Evolutionary conservation across 2,797 vertebrate species (phyloP).

Genomic region (Falco novaeseelandiae): DNA sequence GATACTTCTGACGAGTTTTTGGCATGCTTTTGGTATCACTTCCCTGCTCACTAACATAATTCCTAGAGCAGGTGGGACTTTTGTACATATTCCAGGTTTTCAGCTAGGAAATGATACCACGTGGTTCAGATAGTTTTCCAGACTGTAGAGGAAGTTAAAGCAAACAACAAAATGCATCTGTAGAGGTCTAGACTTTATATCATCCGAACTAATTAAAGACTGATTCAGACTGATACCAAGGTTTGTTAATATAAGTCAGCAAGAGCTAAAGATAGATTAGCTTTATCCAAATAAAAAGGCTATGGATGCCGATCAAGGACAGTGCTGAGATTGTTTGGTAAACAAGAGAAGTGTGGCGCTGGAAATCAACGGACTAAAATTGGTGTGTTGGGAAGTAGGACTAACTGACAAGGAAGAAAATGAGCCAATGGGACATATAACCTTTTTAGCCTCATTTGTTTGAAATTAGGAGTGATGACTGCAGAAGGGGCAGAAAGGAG

Average conservation of each 20-base stretch:
- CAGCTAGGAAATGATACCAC: not conserved
- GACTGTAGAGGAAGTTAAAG: not conserved
- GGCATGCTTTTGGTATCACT: not conserved
- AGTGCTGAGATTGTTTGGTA: not conserved
- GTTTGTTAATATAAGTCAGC: not conserved
- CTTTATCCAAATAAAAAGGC: not conserved
- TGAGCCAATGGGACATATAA: fast-evolving
- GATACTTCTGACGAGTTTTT: not conserved
- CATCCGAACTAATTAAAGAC: not conserved
- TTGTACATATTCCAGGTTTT: not conserved
- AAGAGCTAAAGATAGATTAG: not conserved
- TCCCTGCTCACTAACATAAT: not conserved
- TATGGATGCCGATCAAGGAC: not conserved
- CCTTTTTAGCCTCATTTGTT: not conserved
- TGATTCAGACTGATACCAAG: not conserved
- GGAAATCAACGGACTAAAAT: not conserved
- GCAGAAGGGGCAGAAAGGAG: not conserved
- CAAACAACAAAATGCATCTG: not conserved
- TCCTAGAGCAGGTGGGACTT: not conserved
- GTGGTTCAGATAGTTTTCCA: not conserved
- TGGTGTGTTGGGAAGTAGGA: not conserved
- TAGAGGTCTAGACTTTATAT: not conserved
- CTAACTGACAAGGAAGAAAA: not conserved
- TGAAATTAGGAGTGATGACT: not conserved
- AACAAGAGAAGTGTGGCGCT: not conserved